Conservation (phyloP, 2,888 invertebrate genomes). For the Pemphredon lugubris region DNA sequence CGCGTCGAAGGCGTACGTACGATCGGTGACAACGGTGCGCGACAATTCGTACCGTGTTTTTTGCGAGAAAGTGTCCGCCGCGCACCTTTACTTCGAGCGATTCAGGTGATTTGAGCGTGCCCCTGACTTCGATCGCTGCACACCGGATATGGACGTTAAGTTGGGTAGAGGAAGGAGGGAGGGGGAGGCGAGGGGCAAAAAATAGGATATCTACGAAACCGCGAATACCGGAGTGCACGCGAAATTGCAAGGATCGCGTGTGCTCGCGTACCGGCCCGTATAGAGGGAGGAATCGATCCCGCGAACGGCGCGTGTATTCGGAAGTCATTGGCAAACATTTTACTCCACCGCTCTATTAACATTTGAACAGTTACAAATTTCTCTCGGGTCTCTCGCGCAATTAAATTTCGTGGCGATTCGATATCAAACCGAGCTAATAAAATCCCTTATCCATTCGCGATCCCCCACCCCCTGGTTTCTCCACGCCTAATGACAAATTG, state of each 20-base stretch:
- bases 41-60: no score
- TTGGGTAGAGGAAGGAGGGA: no score
- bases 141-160: slow-evolving; percentile 36
- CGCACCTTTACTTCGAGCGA: slow-evolving; percentile 9
- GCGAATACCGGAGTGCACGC: slow-evolving; percentile 27
- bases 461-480: not conserved
- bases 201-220: slow-evolving; percentile 27
- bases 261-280: no score
- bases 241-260: no score
- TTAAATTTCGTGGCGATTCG: not conserved
- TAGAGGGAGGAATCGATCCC: no score
- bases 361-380: no score
- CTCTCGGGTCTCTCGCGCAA: no score
- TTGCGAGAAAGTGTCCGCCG: slow-evolving; percentile 11
- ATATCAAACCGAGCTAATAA: not conserved
- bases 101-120: slow-evolving; percentile 12
- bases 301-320: not conserved
- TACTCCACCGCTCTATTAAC: not conserved
- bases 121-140: slow-evolving; percentile 44
- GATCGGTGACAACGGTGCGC: no score
- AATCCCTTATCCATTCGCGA: not conserved
- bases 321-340: no score
- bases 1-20: no score
- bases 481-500: no score
- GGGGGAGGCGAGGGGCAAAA: slow-evolving; percentile 1